phyloP scores from a whole-genome alignment of 2,888 invertebrate species.

The Nemoura dubitans region DNA sequence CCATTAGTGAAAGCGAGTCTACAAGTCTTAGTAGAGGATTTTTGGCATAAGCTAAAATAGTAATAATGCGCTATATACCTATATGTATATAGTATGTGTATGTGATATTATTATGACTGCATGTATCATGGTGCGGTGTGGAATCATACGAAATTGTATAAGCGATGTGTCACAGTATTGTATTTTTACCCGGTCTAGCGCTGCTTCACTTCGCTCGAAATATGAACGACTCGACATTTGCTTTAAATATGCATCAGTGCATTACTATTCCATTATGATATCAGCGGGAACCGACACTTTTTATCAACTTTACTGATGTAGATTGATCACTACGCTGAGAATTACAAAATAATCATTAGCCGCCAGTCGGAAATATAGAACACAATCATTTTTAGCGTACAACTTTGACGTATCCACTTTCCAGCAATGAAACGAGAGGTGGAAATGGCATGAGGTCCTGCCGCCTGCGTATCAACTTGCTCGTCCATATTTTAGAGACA shows the following conservation, averaged over 20 bases:
- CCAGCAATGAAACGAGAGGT: not conserved
- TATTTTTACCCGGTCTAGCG: not conserved
- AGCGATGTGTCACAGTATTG: not conserved
- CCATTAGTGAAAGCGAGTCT: no score
- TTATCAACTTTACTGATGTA: conserved; percentile 2
- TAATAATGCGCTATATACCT: no score
- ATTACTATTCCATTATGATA: conserved; percentile 12
- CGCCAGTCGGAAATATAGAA: not conserved
- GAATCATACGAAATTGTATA: not conserved
- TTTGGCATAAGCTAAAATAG: no score
- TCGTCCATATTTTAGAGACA: no score
- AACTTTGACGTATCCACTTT: not conserved
- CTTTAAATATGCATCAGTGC: conserved; percentile 5
- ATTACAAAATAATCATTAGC: not conserved
- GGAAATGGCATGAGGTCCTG: not conserved
- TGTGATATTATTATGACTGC: no score
- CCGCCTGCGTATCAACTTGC: no score
- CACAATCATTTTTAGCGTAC: not conserved
- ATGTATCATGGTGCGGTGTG: no score
- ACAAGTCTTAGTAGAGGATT: no score
- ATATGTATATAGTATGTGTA: no score
- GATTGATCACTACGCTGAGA: conserved; percentile 7
- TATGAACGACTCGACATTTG: not conserved
- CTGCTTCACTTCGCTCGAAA: not conserved
- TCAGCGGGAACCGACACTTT: not conserved